Evolutionary conservation across 2,888 invertebrate species (phyloP).

Genomic region (Cerastis leucographa): DNA sequence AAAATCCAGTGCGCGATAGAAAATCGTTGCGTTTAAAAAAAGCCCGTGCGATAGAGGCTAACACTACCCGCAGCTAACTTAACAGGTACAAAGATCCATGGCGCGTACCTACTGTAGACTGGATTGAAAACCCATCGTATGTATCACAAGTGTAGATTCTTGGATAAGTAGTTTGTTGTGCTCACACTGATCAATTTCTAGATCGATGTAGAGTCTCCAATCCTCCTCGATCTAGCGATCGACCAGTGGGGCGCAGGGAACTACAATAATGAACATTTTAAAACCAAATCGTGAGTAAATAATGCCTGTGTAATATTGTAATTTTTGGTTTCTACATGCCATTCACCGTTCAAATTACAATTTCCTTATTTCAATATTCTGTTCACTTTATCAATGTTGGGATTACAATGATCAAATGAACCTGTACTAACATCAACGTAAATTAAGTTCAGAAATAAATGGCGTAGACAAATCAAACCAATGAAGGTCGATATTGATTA

Average conservation of each 20-base stretch:
- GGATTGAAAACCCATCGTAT: background rate
- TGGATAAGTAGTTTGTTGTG: slow-evolving; percentile 36
- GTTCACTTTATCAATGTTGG: slow-evolving; percentile 44
- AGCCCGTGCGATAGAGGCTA: background rate
- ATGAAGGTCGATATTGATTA: slow-evolving; percentile 12
- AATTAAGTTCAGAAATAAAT: background rate
- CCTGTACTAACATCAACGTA: background rate
- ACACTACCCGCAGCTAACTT: background rate
- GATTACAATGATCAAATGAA: slow-evolving; percentile 34
- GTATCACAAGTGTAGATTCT: slow-evolving; percentile 12
- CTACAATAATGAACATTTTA: background rate
- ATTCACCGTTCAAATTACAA: background rate
- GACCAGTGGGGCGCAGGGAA: slow-evolving; percentile 26
- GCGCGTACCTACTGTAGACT: slow-evolving; percentile 1
- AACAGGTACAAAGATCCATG: slow-evolving; percentile 5
- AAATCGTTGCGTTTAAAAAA: background rate
- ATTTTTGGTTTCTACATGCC: slow-evolving; percentile 6
- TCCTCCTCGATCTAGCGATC: slow-evolving; percentile 29
- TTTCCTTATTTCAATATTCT: background rate
- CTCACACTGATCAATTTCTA: slow-evolving; percentile 42
- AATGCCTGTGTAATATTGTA: slow-evolving; percentile 2
- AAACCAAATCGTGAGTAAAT: slow-evolving; percentile 21
- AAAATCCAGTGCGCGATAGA: background rate
- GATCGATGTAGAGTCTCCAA: slow-evolving; percentile 29
- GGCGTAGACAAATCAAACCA: slow-evolving; percentile 24